Evolutionary conservation across 2,888 invertebrate species (phyloP).

Genomic region (Nymphalis urticae): DNA sequence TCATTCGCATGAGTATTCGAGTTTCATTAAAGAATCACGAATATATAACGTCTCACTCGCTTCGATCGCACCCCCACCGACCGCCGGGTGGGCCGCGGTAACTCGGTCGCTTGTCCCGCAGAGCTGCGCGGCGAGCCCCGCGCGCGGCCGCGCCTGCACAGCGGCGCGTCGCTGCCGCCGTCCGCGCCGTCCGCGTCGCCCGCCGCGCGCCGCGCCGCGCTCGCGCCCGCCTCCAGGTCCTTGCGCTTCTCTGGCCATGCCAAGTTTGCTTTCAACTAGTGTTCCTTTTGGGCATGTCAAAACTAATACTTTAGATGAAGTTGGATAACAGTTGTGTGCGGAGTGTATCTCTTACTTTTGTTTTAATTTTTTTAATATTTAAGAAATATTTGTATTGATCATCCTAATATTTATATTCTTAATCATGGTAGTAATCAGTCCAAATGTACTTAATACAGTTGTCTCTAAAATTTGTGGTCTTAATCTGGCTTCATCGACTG

Average conservation of each 20-base stretch:
- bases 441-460: neutral
- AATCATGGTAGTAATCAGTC: too few species aligned
- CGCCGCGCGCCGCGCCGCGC: slow-evolving; percentile 74
- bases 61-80: neutral
- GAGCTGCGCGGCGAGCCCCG: slow-evolving; percentile 48
- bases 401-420: too few species aligned
- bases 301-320: neutral
- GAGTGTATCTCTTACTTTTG: neutral
- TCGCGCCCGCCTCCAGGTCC: slow-evolving; percentile 47
- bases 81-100: neutral
- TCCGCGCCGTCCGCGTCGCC: slow-evolving; percentile 83
- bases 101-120: slow-evolving; percentile 27
- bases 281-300: neutral
- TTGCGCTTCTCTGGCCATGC: slow-evolving; percentile 30
- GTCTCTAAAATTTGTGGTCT: neutral
- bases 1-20: neutral
- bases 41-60: neutral
- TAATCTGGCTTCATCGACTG: neutral
- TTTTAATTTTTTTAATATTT: too few species aligned
- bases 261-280: neutral
- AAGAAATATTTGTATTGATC: too few species aligned
- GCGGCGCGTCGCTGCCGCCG: slow-evolving; percentile 85
- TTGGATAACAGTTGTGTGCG: neutral
- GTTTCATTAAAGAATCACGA: neutral
- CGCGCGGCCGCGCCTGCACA: slow-evolving; percentile 90